Evolutionary conservation across 2,888 invertebrate genomes (phyloP), one percentile per base, ranked within the genome.

Genomic region (Oxyteleia sp.): DNA sequence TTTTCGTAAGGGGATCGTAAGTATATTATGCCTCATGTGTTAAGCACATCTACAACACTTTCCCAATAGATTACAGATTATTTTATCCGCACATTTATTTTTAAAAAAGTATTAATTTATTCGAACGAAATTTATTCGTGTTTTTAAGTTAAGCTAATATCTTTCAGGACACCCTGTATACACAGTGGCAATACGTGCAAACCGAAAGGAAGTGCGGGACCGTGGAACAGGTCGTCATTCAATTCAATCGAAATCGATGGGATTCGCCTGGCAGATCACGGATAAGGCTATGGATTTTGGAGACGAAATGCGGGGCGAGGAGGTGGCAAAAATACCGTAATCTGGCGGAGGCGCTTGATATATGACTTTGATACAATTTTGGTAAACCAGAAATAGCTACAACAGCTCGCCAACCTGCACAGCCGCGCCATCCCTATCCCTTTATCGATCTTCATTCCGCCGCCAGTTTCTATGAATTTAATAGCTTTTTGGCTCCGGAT

Each of bases 241-340:
- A 80, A 71, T 76, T 74, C 71, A 76, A 80, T 75, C 71, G 71
- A 69, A 75, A 84, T 80, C 71, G 75, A 84, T 84, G 63, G 51
- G 38, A 64, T 71, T 49, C 66, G 45, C 61, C 16, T 57, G 18
- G 47, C 26, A 43, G 71, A 69, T 82, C 35, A 16, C 41, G 61
- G 71, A 78, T 78, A 82, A 82, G 78, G 82, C 53, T 72, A 32
- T 51, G 61, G 51, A 72, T 72, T 78, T 78, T 23, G 41, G 71
- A 11, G 35, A 49, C 1, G 20, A 20, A 7, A 16, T 15, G 5
- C 8, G 41, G 18, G 16, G 35, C 8, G 23, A 26, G 7, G 16
- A 15, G 78, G 57, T 63, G 38, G 76, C 45, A 78, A 78, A 78
- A 78, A 72, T 78, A 51, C 38, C 71, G 71, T 78, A 82, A 82